Conservation (phyloP, 1,140 invertebrate species). For the Pristionchus pacificus region DNA sequence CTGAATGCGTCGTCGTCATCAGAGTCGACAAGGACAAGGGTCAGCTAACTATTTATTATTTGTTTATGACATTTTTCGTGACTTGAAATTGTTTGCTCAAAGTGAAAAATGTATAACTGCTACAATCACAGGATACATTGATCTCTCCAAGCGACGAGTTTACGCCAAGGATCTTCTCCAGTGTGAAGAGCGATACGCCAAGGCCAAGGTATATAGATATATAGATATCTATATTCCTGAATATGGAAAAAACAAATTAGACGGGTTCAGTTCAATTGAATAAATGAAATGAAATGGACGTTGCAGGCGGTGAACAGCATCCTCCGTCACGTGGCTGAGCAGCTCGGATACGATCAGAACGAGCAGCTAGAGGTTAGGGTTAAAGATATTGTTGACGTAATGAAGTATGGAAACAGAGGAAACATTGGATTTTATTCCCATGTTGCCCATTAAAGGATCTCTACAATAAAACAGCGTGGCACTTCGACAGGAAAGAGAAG, state of each 20-base stretch:
- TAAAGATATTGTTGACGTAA: too few relatives aligned
- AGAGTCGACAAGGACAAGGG: conserved; percentile 99
- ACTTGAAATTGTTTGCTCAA: too few relatives aligned
- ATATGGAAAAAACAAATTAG: too few relatives aligned
- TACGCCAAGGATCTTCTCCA: conserved; percentile 95
- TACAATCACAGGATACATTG: conserved; percentile 98
- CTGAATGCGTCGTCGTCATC: conserved; percentile 97
- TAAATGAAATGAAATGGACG: not conserved
- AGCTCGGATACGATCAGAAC: conserved; percentile 82
- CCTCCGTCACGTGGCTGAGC: conserved; percentile 88
- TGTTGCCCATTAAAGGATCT: conserved; percentile 64
- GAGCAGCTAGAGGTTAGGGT: conserved; percentile 76
- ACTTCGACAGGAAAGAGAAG: conserved; percentile 95
- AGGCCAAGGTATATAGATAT: conserved; percentile 96
- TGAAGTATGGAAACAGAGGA: too few relatives aligned
- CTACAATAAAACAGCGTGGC: conserved; percentile 96
- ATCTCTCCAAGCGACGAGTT: conserved; percentile 95
- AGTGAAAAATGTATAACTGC: too few relatives aligned
- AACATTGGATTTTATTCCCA: too few relatives aligned
- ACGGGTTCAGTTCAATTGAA: not conserved
- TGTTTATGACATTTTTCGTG: too few relatives aligned
- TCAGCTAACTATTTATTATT: too few relatives aligned
- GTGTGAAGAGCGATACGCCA: conserved; percentile 95
- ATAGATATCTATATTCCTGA: too few relatives aligned
- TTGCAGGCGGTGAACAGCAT: conserved; percentile 73